phyloP scores from a whole-genome alignment of 2,113 vertebrate genomes.

The Aphyosemion australe region DNA sequence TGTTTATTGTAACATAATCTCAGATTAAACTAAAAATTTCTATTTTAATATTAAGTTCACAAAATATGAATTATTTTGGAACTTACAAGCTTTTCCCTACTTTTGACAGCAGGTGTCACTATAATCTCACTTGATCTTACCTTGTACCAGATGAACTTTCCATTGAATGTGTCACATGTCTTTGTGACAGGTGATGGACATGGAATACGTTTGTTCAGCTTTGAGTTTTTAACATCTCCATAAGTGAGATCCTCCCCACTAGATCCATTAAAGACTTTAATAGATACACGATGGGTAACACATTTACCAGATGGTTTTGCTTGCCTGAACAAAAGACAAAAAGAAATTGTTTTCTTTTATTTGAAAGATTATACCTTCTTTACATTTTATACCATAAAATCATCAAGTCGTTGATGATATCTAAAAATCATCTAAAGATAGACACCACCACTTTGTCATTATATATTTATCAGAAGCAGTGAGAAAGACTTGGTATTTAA shows the following conservation, averaged over 20 bases:
- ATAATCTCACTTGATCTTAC: slow-evolving; percentile 25
- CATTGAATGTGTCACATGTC: rapidly evolving
- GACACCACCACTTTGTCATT: no score
- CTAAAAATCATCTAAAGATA: no score
- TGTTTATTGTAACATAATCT: no score
- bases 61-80: no score
- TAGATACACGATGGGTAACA: rapidly evolving
- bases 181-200: background rate
- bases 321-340: slow-evolving; percentile 20
- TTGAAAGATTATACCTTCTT: no score
- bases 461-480: no score
- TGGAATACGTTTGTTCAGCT: rapidly evolving
- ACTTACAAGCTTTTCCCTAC: background rate
- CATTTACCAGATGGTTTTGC: rapidly evolving
- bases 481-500: no score
- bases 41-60: no score
- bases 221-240: rapidly evolving
- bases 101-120: background rate
- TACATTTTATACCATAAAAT: no score
- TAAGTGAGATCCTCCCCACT: background rate
- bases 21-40: no score
- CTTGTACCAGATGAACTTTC: slow-evolving; percentile 60
- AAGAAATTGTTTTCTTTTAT: no score
- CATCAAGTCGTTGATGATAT: no score
- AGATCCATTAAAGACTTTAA: slow-evolving; percentile 2